Evolutionary conservation across 2,797 vertebrate genomes (phyloP), one percentile per base, ranked within the genome.

Genomic region (Anguilla megastoma): DNA sequence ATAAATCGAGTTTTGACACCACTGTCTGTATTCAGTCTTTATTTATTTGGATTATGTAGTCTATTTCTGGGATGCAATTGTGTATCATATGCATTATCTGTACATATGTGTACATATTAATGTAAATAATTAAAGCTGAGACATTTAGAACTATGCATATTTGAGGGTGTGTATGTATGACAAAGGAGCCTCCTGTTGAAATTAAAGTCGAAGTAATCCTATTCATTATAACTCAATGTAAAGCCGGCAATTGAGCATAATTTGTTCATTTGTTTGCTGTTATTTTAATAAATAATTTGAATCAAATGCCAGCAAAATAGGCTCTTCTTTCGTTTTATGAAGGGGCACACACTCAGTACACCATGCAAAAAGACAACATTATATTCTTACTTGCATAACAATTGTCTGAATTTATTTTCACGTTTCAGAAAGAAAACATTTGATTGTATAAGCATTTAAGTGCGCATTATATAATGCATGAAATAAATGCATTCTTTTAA

Each of bases 61-160:
- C 18, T 41, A 91, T 86, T 94, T 91, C n/a, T 94, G 94, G 94
- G 96, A 96, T 95, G 95, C 94, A 94, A 95, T 92, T 50, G 58
- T 93, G 93, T 94, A 93, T 94, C 92, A 94, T 91, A 93, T 91
- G 88, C 90, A 86, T 87, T 88, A 92, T 91, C 90, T 96, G 94
- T 95, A 95, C 83, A 95, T 93, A 94, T 94, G 94, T 94, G 92
- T 89, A 92, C 91, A 94, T 95, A 96, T 94, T 21, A 82, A 50
- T 94, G 94, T 95, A 94, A 93, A 97, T 95, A 96, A 96, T 95
- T 94, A 95, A 96, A 96, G 91, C 74, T 92, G 90, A 90, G 91
- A 90, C 88, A 90, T 85, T 92, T 92, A 91, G 91, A 93, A 91
- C 92, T 93, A 92, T 93, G 83, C 71, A 90, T 89, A 92, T 86